Conservation (phyloP, 1,140 invertebrate genomes). For the Drosophila auraria region DNA sequence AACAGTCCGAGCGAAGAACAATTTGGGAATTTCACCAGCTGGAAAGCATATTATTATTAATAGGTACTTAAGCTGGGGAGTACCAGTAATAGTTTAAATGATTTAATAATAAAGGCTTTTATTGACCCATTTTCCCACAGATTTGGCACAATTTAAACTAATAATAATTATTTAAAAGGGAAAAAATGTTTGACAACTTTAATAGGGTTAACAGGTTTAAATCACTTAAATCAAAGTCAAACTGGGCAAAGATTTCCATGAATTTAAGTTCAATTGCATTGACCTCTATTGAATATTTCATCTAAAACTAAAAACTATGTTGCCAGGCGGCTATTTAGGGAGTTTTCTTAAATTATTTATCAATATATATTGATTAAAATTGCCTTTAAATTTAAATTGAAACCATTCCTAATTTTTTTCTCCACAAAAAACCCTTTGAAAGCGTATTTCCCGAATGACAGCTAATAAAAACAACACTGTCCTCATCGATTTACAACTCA, state of each 20-base stretch:
- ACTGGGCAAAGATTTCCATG: constrained; percentile 9
- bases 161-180: not conserved
- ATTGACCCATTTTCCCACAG: not conserved
- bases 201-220: constrained; percentile 31
- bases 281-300: constrained; percentile 5
- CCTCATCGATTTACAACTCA: constrained; percentile 37
- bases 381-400: not conserved
- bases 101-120: not conserved
- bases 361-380: not conserved
- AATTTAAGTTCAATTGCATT: constrained; percentile 21
- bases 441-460: constrained; percentile 16
- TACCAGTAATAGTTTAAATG: not conserved
- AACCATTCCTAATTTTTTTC: not conserved
- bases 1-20: constrained; percentile 2
- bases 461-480: constrained; percentile 35
- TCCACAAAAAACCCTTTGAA: not conserved
- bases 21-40: constrained; percentile 33
- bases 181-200: constrained; percentile 6
- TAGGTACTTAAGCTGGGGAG: not conserved
- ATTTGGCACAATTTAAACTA: not conserved
- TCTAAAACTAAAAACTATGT: not conserved
- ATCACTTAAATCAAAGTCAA: constrained; percentile 31
- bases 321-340: not conserved
- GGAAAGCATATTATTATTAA: constrained; percentile 2
- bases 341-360: not conserved